Evolutionary conservation across 1,140 invertebrate genomes (phyloP).

Genomic region (Achroia grisella): DNA sequence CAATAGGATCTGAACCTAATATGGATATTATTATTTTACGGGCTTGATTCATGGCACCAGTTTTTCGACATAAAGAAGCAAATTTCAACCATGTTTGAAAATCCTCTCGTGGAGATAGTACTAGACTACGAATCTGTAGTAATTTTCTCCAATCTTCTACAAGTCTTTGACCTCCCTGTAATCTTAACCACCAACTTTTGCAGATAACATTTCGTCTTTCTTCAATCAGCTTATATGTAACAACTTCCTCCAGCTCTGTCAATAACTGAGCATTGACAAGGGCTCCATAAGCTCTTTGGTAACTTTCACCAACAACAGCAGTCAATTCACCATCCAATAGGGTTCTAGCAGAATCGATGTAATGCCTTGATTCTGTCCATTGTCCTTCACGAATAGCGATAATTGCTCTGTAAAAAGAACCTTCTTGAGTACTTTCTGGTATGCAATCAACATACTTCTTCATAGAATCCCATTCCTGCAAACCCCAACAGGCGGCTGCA

Average conservation of each 20-base stretch:
- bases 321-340: conserved; percentile 96
- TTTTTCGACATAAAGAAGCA: conserved; percentile 96
- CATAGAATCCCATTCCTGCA: conserved; percentile 95
- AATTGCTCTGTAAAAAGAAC: conserved; percentile 96
- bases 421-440: conserved; percentile 92
- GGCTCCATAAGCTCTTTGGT: conserved; percentile 96
- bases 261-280: conserved; percentile 98
- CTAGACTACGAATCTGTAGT: conserved; percentile 94
- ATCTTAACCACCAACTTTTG: conserved; percentile 95
- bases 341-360: conserved; percentile 94
- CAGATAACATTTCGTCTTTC: conserved; percentile 89
- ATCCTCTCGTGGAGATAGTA: conserved; percentile 94
- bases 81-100: conserved; percentile 98
- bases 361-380: conserved; percentile 81
- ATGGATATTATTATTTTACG: conserved; percentile 93
- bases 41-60: conserved; percentile 88
- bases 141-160: conserved; percentile 99
- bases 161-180: conserved; percentile 94
- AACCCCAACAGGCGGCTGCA: conserved; percentile 95
- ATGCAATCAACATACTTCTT: conserved; percentile 89
- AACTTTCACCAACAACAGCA: conserved; percentile 98
- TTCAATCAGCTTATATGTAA: conserved; percentile 95
- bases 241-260: conserved; percentile 97
- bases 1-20: conserved; percentile 85
- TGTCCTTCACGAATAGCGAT: conserved; percentile 93